phyloP scores from a whole-genome alignment of 2,888 invertebrate species.

The Anoplius nigerrimus region DNA sequence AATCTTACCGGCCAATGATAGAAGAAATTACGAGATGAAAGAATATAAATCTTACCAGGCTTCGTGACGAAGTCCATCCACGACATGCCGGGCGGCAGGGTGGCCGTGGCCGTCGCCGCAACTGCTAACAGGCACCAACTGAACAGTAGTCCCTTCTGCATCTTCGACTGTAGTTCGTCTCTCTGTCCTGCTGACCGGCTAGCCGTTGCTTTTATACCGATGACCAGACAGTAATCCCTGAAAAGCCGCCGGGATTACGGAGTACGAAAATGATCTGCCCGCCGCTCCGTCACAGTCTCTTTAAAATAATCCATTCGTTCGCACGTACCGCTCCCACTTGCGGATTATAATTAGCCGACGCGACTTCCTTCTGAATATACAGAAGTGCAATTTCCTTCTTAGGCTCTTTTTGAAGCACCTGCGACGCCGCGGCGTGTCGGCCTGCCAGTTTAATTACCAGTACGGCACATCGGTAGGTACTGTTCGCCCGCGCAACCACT shows the following conservation, averaged over 20 bases:
- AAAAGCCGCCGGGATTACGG: slow-evolving; percentile 51
- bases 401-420: not conserved
- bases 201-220: slow-evolving; percentile 56
- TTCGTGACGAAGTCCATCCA: slow-evolving; percentile 53
- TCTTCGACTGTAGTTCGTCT: slow-evolving; percentile 52
- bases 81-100: slow-evolving; percentile 54
- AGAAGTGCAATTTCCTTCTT: slow-evolving; percentile 47
- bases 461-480: too few species aligned
- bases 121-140: slow-evolving; percentile 49
- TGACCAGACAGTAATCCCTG: slow-evolving; percentile 46
- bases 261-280: slow-evolving; percentile 14
- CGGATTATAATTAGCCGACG: slow-evolving; percentile 55
- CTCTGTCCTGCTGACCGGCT: not conserved
- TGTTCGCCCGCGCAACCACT: too few species aligned
- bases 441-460: too few species aligned
- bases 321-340: slow-evolving; percentile 56
- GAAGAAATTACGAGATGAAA: slow-evolving; percentile 6
- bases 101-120: slow-evolving; percentile 36
- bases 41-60: slow-evolving; percentile 43
- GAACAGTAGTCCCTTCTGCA: slow-evolving; percentile 54
- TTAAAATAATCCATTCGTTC: slow-evolving; percentile 48
- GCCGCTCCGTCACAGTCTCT: slow-evolving; percentile 34
- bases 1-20: not conserved
- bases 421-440: too few species aligned
- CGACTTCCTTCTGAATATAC: slow-evolving; percentile 26